phyloP scores from a whole-genome alignment of 2,888 invertebrate genomes.

The Hirudinaria manillensis region DNA sequence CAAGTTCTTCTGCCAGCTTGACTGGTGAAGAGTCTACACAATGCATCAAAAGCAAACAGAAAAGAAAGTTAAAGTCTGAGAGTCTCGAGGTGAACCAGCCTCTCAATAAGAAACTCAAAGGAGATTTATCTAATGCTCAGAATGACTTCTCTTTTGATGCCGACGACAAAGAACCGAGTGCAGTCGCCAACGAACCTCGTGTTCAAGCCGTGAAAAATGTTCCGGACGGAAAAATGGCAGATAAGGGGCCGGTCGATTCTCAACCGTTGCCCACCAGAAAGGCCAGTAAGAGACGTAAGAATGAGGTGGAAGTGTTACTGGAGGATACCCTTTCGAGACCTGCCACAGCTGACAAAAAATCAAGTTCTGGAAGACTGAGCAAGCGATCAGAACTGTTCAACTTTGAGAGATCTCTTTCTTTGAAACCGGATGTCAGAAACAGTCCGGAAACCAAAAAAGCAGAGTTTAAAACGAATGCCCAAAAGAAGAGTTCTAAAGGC shows the following conservation, averaged over 20 bases:
- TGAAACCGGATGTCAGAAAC: not conserved
- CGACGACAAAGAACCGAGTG: not conserved
- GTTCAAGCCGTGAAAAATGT: not conserved
- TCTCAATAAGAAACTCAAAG: not conserved
- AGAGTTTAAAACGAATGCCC: not conserved
- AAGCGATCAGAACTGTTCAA: constrained; percentile 7
- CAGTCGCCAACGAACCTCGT: too few species aligned
- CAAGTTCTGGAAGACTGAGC: not conserved
- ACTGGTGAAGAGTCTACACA: not conserved
- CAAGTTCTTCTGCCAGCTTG: not conserved
- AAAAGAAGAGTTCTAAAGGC: not conserved
- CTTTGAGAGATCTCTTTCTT: not conserved
- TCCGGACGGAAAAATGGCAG: not conserved
- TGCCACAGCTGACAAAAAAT: constrained; percentile 13
- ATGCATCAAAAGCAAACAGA: not conserved
- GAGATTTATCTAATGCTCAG: not conserved
- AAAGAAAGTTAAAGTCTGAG: constrained; percentile 2
- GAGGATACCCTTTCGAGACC: constrained; percentile 28
- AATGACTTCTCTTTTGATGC: not conserved
- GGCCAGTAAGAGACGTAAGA: constrained; percentile 20
- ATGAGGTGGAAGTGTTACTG: constrained; percentile 25
- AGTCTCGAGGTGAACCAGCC: not conserved
- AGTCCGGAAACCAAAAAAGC: not conserved
- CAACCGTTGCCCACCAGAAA: constrained; percentile 2
- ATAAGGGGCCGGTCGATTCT: not conserved